Conservation (phyloP, 2,113 vertebrate species). For the Nestor notabilis region DNA sequence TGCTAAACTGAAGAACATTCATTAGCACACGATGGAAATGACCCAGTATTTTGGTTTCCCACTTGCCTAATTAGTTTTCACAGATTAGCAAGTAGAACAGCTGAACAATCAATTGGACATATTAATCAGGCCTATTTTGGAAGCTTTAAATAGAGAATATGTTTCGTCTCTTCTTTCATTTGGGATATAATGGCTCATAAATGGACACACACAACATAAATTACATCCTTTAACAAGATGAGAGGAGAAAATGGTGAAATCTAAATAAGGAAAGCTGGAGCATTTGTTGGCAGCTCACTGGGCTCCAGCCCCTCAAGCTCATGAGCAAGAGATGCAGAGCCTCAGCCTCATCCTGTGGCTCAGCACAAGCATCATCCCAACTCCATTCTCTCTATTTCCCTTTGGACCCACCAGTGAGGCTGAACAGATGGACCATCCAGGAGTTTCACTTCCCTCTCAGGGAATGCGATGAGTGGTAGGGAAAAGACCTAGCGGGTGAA, state of each 20-base stretch:
- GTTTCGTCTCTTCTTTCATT: constrained; percentile 66
- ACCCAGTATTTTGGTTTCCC: constrained; percentile 70
- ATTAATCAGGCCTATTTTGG: constrained; percentile 70
- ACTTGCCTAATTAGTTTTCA: constrained; percentile 72
- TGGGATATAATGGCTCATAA: constrained; percentile 62
- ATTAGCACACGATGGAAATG: constrained; percentile 58
- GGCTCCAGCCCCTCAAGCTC: background rate
- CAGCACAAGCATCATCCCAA: fast-evolving
- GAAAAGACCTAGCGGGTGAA: background rate
- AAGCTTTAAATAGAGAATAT: constrained; percentile 55
- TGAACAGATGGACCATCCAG: background rate
- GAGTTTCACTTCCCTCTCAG: background rate
- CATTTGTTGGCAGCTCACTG: background rate
- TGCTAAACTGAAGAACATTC: constrained; percentile 53
- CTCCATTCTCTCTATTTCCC: background rate
- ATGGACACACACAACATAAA: constrained; percentile 60
- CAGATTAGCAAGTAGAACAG: constrained; percentile 61
- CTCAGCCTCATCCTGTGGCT: fast-evolving
- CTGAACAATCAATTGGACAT: constrained; percentile 67
- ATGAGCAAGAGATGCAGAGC: background rate
- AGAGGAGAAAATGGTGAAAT: constrained; percentile 15
- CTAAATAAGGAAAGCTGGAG: constrained; percentile 17
- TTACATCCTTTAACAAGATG: constrained; percentile 62
- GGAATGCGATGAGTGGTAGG: background rate
- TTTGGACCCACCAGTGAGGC: no score